A percentile compares a stretch with the other conserved stretches of the same genome.
These are phyloP conservation scores for Actinemys pallida DNA, from an alignment of 2,113 vertebrate species.

Conservation along the genomic window DNA sequence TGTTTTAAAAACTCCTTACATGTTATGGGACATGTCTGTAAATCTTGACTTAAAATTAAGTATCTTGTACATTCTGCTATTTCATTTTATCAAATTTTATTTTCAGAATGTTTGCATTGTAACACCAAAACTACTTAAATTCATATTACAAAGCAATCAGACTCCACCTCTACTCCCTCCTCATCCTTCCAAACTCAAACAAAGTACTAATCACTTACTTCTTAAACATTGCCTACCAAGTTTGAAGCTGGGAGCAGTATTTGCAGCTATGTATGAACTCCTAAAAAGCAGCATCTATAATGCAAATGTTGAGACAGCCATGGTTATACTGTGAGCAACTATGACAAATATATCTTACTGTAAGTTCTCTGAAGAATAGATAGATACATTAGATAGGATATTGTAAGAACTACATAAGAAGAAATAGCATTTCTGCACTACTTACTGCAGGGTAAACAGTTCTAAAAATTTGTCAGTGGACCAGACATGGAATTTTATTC, in stretches of 20 bases:
- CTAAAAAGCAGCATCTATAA: conserved; percentile 2
- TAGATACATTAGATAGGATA: neutral
- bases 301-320: neutral
- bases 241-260: neutral
- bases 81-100: neutral
- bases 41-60: neutral
- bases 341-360: neutral
- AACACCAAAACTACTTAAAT: neutral
- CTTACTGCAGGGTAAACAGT: conserved; percentile 46
- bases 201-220: neutral
- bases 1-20: neutral
- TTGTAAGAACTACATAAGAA: conserved; percentile 16
- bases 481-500: conserved; percentile 69
- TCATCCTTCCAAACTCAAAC: neutral
- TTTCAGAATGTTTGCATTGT: neutral
- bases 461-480: conserved; percentile 59
- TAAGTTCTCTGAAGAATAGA: conserved; percentile 51
- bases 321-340: neutral
- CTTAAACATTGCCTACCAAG: neutral
- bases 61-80: neutral
- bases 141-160: neutral
- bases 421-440: conserved; percentile 56
- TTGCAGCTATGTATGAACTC: neutral
- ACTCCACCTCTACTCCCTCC: neutral
- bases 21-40: rapidly evolving